Percentiles rank a stretch among this genome's conserved stretches.
Evolutionary conservation across 2,797 vertebrate genomes (phyloP).

Genomic region (Onychomys arenicola): DNA sequence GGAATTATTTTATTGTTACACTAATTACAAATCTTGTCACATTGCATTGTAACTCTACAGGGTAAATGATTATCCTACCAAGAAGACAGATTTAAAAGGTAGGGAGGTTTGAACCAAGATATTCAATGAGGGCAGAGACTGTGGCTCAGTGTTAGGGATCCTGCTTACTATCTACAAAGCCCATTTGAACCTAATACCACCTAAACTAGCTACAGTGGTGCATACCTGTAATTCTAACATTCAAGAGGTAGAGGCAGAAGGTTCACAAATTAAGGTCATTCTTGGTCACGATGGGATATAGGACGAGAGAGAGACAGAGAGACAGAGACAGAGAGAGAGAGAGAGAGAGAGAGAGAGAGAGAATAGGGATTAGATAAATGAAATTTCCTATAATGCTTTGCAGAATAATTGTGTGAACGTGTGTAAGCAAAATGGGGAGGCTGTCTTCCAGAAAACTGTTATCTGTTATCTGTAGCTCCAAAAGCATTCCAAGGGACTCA

Average conservation of each 20-base stretch:
- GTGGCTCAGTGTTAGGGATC: background rate
- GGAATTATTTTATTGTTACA: background rate
- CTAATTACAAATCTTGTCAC: no score
- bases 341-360: background rate
- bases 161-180: background rate
- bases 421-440: background rate
- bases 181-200: background rate
- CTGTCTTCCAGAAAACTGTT: background rate
- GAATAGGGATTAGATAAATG: background rate
- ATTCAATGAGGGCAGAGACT: background rate
- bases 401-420: background rate
- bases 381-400: background rate
- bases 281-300: background rate
- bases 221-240: background rate
- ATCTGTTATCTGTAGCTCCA: background rate
- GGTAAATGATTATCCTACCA: background rate
- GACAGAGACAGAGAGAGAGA: no score
- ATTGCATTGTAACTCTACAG: no score
- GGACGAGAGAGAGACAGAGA: background rate
- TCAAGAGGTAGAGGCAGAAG: background rate
- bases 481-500: background rate
- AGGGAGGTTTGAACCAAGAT: background rate
- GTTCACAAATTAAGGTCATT: background rate
- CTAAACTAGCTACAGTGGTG: background rate
- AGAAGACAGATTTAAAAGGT: background rate